These are phyloP conservation scores for Thalassoma bifasciatum DNA, from an alignment of 2,113 vertebrate species.

Conservation along the genomic window DNA sequence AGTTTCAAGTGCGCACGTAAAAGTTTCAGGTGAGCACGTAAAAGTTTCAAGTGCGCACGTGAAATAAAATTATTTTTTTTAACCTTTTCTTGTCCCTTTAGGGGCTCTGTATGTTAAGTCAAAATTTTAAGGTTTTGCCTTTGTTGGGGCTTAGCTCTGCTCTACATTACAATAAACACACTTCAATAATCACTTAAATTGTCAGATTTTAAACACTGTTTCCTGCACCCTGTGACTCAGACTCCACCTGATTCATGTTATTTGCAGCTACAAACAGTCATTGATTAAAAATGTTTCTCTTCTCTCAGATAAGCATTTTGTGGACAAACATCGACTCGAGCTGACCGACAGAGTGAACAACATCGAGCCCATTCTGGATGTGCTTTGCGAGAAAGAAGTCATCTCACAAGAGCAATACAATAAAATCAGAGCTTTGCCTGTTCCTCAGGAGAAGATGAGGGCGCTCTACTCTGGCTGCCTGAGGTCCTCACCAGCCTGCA, in stretches of 20 bases:
- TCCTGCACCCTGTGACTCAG: neutral
- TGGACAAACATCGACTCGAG: neutral
- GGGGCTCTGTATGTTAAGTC: no score
- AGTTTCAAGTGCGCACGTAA: no score
- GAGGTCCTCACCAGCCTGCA: neutral
- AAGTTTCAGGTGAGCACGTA: no score
- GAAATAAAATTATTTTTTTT: no score
- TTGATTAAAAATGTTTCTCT: neutral
- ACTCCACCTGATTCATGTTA: neutral
- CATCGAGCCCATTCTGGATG: conserved; percentile 57
- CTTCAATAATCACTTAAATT: no score
- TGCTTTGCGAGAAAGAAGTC: neutral
- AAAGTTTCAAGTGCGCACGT: no score
- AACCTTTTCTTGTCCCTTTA: no score
- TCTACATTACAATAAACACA: no score
- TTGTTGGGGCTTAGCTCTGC: neutral
- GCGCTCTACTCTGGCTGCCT: neutral
- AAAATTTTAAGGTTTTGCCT: no score
- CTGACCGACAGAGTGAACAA: conserved; percentile 43
- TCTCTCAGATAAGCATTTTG: conserved; percentile 49
- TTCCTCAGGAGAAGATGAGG: neutral
- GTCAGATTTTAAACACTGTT: neutral
- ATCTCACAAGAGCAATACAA: conserved; percentile 7
- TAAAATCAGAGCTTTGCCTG: fast-evolving
- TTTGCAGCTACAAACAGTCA: neutral